These are phyloP conservation scores for Mylabris phalerata DNA, from an alignment of 1,140 invertebrate genomes.

Conservation along the genomic window DNA sequence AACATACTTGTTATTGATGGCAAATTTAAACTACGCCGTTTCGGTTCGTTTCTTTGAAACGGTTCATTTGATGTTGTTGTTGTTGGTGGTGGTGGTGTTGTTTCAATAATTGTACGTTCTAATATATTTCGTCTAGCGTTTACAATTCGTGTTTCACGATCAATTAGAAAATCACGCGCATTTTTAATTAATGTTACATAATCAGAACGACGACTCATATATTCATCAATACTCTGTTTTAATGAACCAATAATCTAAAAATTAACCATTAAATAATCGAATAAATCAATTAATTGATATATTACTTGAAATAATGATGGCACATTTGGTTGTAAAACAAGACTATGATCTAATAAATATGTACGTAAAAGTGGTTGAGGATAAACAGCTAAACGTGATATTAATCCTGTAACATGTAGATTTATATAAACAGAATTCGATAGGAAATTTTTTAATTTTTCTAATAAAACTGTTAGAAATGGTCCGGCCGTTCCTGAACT, in stretches of 20 bases:
- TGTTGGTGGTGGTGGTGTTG: constrained; percentile 29
- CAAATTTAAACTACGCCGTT: constrained; percentile 64
- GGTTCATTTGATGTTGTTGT: constrained; percentile 42
- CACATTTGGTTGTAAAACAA: constrained; percentile 83
- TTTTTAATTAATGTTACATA: constrained; percentile 61
- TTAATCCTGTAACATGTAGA: constrained; percentile 79
- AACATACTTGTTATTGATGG: constrained; percentile 63
- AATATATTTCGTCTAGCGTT: constrained; percentile 57
- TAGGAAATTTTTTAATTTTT: constrained; percentile 77
- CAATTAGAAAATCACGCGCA: constrained; percentile 67
- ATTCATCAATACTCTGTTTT: constrained; percentile 80
- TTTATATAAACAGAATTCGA: constrained; percentile 82
- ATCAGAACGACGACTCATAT: constrained; percentile 64
- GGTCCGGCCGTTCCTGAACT: constrained; percentile 54
- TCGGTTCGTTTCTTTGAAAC: constrained; percentile 54
- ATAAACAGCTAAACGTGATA: constrained; percentile 80
- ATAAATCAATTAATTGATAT: background rate
- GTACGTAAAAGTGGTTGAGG: constrained; percentile 82
- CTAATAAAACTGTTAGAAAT: constrained; percentile 74
- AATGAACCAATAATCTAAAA: constrained; percentile 45
- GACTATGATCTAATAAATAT: constrained; percentile 77
- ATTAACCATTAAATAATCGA: constrained; percentile 2
- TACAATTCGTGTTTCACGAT: constrained; percentile 65
- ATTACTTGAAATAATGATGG: constrained; percentile 82
- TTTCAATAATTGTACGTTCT: constrained; percentile 37